Percentiles rank a stretch among this genome's conserved stretches.
Evolutionary conservation across 2,888 invertebrate species (phyloP).

Genomic region (Eristalis intricaria): DNA sequence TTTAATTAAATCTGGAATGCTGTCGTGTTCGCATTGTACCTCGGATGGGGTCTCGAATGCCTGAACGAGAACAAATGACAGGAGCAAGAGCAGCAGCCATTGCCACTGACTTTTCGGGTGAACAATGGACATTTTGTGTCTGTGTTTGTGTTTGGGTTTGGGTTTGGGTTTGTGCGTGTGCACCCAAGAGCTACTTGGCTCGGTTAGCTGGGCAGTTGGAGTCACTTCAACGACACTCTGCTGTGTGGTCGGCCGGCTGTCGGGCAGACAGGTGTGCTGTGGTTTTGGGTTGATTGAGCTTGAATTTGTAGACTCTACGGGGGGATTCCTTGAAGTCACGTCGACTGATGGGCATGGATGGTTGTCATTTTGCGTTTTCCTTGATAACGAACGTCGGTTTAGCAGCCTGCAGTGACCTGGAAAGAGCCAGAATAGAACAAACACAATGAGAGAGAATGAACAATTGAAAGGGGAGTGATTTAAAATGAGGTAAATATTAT

Average conservation of each 20-base stretch:
- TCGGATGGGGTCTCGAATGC: constrained; percentile 61
- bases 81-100: constrained; percentile 63
- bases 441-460: background rate
- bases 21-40: constrained; percentile 78
- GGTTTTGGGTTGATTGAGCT: constrained; percentile 50
- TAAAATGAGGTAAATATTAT: background rate
- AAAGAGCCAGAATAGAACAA: constrained; percentile 32
- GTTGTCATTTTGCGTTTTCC: constrained; percentile 59
- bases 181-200: background rate
- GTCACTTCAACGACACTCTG: background rate
- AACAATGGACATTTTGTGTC: constrained; percentile 68
- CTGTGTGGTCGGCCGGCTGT: background rate
- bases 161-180: background rate
- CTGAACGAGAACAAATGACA: constrained; percentile 68
- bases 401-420: constrained; percentile 47
- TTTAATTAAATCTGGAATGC: constrained; percentile 80
- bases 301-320: constrained; percentile 47
- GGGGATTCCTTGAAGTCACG: constrained; percentile 53
- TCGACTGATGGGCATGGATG: constrained; percentile 64
- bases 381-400: constrained; percentile 41
- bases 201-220: background rate
- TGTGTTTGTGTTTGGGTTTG: background rate
- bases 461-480: background rate
- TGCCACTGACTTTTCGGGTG: constrained; percentile 69
- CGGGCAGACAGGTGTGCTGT: constrained; percentile 17